Evolutionary conservation across 23 tunicate species (phyloP), one percentile per base, ranked within the genome.

Genomic region (Trididemnum nubilum): DNA sequence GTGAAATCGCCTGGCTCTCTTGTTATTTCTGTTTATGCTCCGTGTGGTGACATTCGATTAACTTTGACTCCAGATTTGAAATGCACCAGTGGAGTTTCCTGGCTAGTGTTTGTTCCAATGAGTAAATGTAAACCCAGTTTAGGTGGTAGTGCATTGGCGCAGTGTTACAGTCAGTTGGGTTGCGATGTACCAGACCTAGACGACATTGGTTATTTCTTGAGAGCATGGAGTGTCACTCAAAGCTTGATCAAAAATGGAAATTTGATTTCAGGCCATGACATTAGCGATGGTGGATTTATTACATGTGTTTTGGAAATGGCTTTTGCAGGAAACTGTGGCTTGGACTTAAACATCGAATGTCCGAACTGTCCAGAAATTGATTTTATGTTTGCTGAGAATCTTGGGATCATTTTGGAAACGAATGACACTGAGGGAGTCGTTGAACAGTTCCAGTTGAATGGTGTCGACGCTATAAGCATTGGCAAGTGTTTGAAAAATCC

Each of bases 251-350:
- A 71, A 50, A 38, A 77, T 2, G 40, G 57, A 1, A 1, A 37
- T 25, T 36, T 92, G 25, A 7, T 35, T 21, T 57, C 92, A 36
- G 97, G 97, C 19, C 97, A 92, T 73, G 97, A 92, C 59, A 82
- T 92, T 64, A 92, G 97, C 36, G 97, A 92, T 59, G 97, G 97
- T n/a, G 97, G 97, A 2, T 78, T 92, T 21, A 66, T 92, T 2
- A 86, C 92, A 5, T 66, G 85, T 61, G 57, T 79, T 34, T 51
- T 92, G 70, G 97, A 92, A 76, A 92, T 92, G 97, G 89, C 91
- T 0, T 92, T 92, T 86, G 91, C 97, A 24, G 97, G 97, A 22
- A 92, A 92, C 51, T 61, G 89, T 49, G 97, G 97, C 4, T 25
- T 92, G 22, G 76, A 86, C 72, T 86, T 92, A 35, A 24, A 33